Base-by-base conservation (phyloP, 2,888 invertebrate genomes). In the Leptinotarsa juncta region DNA sequence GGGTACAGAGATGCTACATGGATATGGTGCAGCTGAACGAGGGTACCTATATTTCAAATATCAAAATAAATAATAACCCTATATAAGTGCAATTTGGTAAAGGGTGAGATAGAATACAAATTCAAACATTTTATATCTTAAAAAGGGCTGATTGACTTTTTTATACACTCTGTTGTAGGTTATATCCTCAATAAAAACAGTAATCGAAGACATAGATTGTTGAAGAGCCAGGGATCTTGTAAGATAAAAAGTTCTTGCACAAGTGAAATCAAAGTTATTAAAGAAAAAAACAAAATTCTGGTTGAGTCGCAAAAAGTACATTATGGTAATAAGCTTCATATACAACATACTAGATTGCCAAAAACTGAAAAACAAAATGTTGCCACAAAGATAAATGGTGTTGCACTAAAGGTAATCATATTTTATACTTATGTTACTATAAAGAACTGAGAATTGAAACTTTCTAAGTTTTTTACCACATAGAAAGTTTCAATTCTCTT, bases 281-380 rank as follows among this genome's bases (percentile, higher is more conserved):
- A 73, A 20, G 67, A 76, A 67, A 70, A 66, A 14, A 66, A 26
- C 14, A 55, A 73, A 51, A 67, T 73, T 62, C 23, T 60, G 16
- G 70, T 76, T 10, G 70, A 76, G 18, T 73, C 67, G 72, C 70
- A 76, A 50, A 76, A 73, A 49, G 65, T 67, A 18, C 76, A 73
- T 73, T 76, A 73, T 71, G 72, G 76, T 20, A 70, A 76, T 53
- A 60, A 50, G 14, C 23, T 70, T 48, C 67, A 72, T 55, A 14
- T 72, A 60, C 69, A 73, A 60, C 70, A 72, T 55, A 70, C 70
- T 49, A 70, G 67, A 76, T 70, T 76, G 50, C 67, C 53, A 67
- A 72, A 73, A 20, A 20, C 18, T 57, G 76, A 70, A 49, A 70
- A 66, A 62, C 49, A 67, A 48, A 67, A 71, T 71, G 71, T 74